These are phyloP conservation scores for Fulmarus glacialis DNA, from an alignment of 2,113 vertebrate species.

Conservation along the genomic window DNA sequence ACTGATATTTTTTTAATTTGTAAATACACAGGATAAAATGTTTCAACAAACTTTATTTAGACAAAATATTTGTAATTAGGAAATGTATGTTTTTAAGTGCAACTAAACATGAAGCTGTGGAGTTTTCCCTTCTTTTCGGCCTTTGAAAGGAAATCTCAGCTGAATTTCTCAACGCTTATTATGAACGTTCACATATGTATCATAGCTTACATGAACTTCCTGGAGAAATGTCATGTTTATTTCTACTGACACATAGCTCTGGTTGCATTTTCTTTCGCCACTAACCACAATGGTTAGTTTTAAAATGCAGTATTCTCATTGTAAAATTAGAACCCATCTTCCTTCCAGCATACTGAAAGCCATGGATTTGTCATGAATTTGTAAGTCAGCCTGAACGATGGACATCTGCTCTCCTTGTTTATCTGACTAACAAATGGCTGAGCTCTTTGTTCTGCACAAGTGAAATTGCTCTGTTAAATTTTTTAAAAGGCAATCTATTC, in stretches of 20 bases:
- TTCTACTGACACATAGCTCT: not conserved
- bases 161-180: not conserved
- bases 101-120: not conserved
- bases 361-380: constrained; percentile 18
- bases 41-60: not conserved
- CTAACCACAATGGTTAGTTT: not conserved
- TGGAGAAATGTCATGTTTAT: not conserved
- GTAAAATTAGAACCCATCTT: not conserved
- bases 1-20: not conserved
- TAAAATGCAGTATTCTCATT: not conserved
- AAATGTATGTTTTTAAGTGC: not conserved
- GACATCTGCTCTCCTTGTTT: constrained; percentile 67
- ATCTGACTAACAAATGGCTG: constrained; percentile 57
- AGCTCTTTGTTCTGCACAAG: constrained; percentile 11
- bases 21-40: not conserved
- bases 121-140: not conserved
- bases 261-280: not conserved
- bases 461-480: constrained; percentile 49
- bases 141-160: not conserved
- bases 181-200: not conserved
- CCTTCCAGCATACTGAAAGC: not conserved
- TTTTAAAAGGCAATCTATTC: constrained; percentile 15
- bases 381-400: constrained; percentile 22
- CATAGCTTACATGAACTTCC: not conserved
- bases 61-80: not conserved